Percentiles rank a stretch among this genome's conserved stretches.
These are phyloP conservation scores for Pelecanoides urinatrix DNA, from an alignment of 2,113 vertebrate species.

Conservation along the genomic window DNA sequence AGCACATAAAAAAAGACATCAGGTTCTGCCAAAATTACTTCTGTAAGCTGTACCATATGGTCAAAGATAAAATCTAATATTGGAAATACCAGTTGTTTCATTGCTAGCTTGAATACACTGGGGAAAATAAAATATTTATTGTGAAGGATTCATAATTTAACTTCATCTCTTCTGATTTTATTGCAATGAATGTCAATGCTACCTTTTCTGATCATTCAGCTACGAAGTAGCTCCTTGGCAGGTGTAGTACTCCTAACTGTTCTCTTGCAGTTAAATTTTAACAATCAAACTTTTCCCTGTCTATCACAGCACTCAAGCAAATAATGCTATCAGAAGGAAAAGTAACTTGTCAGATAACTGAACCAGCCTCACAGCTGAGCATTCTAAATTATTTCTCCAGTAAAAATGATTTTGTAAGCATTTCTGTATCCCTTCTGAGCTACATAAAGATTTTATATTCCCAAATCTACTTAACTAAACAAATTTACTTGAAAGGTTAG, in stretches of 20 bases:
- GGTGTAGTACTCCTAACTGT: neutral
- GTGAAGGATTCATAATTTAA: constrained; percentile 10
- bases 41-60: constrained; percentile 35
- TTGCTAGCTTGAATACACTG: constrained; percentile 6
- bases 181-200: neutral
- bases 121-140: constrained; percentile 37
- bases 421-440: neutral
- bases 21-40: constrained; percentile 31
- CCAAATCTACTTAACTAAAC: neutral
- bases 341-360: neutral
- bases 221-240: neutral
- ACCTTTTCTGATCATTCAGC: constrained; percentile 18
- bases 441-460: neutral
- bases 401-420: neutral
- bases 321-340: neutral
- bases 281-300: neutral
- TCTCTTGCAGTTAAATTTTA: constrained; percentile 16
- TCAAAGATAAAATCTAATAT: constrained; percentile 47
- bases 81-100: constrained; percentile 44
- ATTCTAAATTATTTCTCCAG: neutral
- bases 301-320: neutral
- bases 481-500: neutral
- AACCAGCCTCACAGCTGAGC: neutral
- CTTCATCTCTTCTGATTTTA: constrained; percentile 26
- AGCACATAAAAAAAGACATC: constrained; percentile 14